A percentile compares a stretch with the other conserved stretches of the same genome.
Conservation (phyloP, 2,888 invertebrate species). For the Brenthis ino region DNA sequence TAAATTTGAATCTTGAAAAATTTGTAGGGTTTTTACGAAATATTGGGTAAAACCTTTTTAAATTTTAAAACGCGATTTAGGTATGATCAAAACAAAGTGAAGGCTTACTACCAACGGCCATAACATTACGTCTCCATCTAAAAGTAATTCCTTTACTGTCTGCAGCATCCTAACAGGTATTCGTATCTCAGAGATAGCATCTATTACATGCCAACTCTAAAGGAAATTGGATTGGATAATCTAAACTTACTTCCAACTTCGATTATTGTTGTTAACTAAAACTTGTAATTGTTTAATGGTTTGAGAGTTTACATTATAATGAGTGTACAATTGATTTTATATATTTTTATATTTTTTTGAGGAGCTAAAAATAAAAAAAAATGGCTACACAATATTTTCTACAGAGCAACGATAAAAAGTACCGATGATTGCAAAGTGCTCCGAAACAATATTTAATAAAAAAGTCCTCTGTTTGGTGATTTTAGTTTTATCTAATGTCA, state of each 20-base stretch:
- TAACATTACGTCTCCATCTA: constrained; percentile 5
- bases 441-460: too few species aligned
- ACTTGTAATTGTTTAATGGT: constrained; percentile 10
- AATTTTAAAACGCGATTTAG: not conserved
- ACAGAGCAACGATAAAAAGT: too few species aligned
- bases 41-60: too few species aligned
- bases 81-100: not conserved
- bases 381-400: too few species aligned
- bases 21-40: too few species aligned
- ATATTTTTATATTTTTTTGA: too few species aligned
- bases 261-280: constrained; percentile 11
- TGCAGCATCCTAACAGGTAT: constrained; percentile 7
- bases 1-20: too few species aligned
- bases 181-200: constrained; percentile 8
- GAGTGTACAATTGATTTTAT: too few species aligned
- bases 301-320: not conserved
- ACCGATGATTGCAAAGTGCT: too few species aligned
- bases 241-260: constrained; percentile 5
- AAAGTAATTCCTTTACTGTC: not conserved
- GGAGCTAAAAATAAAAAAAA: too few species aligned
- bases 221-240: constrained; percentile 13
- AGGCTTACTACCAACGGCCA: not conserved
- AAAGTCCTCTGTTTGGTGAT: too few species aligned
- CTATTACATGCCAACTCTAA: constrained; percentile 11
- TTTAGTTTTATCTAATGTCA: too few species aligned